Base-by-base conservation (phyloP, 2,797 vertebrate species). In the Phylloscopus collybita region DNA sequence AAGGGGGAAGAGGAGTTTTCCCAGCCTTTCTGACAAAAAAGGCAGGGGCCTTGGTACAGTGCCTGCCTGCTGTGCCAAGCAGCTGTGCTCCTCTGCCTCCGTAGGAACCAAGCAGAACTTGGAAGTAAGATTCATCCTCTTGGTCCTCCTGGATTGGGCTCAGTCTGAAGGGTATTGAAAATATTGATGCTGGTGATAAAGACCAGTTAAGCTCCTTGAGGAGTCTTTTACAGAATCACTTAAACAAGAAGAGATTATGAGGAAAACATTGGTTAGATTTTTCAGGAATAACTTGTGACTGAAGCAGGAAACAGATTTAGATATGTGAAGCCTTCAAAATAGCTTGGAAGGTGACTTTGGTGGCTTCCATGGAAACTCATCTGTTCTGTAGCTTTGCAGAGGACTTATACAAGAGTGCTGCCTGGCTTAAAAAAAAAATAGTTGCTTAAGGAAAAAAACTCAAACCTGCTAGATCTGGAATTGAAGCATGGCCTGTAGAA, bases 341-440 rank as follows among this genome's bases (percentile, higher is more conserved):
- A 80, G 56, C 84, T 69, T 42, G 38, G 71, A 76, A 76, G 67
- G 78, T 80, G 74, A 92, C 94, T 95, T 90, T 73, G 54, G 60
- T 95, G 70, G 75, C 82, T 90, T 93, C 93, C 94, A 94, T 95
- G 95, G 93, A 92, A 95, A 95, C 96, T 93, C 45, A 25, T 90
- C 54, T 83, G 5, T 83, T 74, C 66, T 74, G 64, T 82, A 57
- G 88, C 79, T 92, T 76, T 91, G 92, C 16, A 3, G 84, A 85
- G 67, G 53, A 36, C 45, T 94, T 88, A 34, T 0, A 57, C 67
- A 89, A 89, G 62, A 87, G 53, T 85, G 51, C 49, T 82, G 90
- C 36, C 60, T 95, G 51, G 26, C 64, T 86, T 53, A 20, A 38
- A 73, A 73, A 5, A 49, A 54, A 54, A 27, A 11, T 0, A 49